Evolutionary conservation across 2,888 invertebrate genomes (phyloP).

Genomic region (Hyposoter didymator): DNA sequence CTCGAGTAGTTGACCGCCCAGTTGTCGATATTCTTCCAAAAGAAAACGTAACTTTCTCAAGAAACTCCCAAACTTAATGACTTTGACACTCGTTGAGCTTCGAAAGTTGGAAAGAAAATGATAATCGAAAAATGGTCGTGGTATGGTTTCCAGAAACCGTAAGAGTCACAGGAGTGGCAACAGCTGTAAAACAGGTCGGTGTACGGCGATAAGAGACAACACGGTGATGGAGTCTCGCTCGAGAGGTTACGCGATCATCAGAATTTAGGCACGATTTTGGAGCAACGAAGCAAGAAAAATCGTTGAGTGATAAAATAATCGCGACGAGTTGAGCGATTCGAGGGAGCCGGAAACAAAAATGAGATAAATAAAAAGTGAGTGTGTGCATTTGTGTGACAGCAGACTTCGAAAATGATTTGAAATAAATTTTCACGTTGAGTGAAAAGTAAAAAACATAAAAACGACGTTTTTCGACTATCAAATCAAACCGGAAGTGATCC

Average conservation of each 20-base stretch:
- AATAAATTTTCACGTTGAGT: neutral
- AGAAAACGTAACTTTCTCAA: neutral
- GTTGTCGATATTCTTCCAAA: neutral
- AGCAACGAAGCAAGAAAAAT: constrained; percentile 6
- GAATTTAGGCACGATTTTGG: constrained; percentile 27
- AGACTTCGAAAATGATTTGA: constrained; percentile 8
- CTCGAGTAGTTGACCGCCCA: too few species aligned
- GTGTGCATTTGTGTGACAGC: neutral
- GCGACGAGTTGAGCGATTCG: neutral
- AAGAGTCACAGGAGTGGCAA: constrained; percentile 18
- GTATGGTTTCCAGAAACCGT: constrained; percentile 40
- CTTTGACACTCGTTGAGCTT: neutral
- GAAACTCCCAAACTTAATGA: neutral
- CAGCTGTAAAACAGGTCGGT: neutral
- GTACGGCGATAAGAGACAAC: neutral
- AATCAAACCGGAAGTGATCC: neutral
- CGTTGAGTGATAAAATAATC: neutral
- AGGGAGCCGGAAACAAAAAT: neutral
- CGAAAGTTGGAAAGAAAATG: neutral
- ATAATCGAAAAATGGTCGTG: neutral
- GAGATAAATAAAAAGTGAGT: neutral
- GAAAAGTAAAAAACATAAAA: neutral
- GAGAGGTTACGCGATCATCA: constrained; percentile 17
- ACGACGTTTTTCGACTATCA: neutral
- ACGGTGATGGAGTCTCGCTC: constrained; percentile 1